Evolutionary conservation across 2,888 invertebrate species (phyloP).

Genomic region (Agrotis puta): DNA sequence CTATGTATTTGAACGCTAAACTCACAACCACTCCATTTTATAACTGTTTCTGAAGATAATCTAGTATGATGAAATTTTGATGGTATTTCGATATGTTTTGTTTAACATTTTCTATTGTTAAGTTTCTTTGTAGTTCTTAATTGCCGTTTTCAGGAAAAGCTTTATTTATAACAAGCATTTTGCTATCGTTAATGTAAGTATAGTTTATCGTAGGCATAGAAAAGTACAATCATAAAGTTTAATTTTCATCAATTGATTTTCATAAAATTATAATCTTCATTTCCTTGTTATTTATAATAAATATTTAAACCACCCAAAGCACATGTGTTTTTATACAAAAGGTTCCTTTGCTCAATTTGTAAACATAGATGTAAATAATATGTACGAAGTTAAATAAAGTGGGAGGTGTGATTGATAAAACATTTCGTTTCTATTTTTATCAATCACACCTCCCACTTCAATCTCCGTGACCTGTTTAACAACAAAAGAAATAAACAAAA

Average conservation of each 20-base stretch:
- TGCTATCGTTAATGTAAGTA: neutral
- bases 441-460: neutral
- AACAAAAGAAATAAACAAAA: conserved; percentile 36
- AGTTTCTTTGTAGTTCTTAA: conserved; percentile 33
- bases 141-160: neutral
- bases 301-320: too few relatives aligned
- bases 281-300: too few relatives aligned
- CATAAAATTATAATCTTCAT: too few relatives aligned
- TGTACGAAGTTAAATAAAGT: too few relatives aligned
- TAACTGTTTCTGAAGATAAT: conserved; percentile 33
- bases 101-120: conserved; percentile 2
- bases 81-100: neutral
- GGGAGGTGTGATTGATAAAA: too few relatives aligned
- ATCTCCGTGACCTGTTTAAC: conserved; percentile 6
- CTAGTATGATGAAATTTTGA: conserved; percentile 23
- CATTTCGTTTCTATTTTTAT: neutral
- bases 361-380: too few relatives aligned
- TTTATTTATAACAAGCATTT: neutral
- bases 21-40: conserved; percentile 44
- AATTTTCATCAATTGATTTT: neutral
- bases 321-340: too few relatives aligned
- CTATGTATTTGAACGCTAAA: conserved; percentile 23
- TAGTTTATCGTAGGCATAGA: neutral
- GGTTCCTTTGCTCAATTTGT: too few relatives aligned
- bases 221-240: neutral